phyloP scores from a whole-genome alignment of 2,888 invertebrate species.

The Ormyrus pomaceus region DNA sequence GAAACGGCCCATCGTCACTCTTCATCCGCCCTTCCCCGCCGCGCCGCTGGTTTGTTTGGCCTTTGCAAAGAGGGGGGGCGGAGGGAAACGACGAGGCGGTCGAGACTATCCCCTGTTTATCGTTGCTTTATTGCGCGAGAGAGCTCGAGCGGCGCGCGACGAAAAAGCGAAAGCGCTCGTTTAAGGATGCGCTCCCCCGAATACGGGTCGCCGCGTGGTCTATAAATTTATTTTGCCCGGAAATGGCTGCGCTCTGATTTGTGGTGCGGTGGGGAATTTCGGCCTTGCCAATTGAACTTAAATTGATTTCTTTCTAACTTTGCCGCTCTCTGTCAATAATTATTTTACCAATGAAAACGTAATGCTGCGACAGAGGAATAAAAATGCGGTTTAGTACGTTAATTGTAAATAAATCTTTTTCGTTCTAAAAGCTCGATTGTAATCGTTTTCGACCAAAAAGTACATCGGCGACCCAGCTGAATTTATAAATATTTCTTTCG shows the following conservation, averaged over 20 bases:
- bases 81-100: neutral
- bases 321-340: too few species aligned
- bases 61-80: neutral
- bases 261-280: neutral
- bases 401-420: too few species aligned
- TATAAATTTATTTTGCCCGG: constrained; percentile 35
- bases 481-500: too few species aligned
- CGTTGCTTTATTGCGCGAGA: constrained; percentile 33
- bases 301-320: too few species aligned
- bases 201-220: neutral
- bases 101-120: constrained; percentile 32
- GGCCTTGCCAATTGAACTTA: too few species aligned
- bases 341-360: too few species aligned
- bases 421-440: too few species aligned
- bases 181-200: neutral
- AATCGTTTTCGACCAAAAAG: too few species aligned
- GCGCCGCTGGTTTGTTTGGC: constrained; percentile 24
- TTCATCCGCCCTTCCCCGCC: neutral
- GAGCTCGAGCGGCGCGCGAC: neutral
- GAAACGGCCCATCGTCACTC: constrained; percentile 32
- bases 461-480: too few species aligned
- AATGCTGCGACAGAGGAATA: too few species aligned
- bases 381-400: too few species aligned
- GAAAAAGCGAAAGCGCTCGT: constrained; percentile 2
- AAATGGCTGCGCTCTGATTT: neutral